These are phyloP conservation scores for Diorhabda sublineata DNA, from an alignment of 1,140 invertebrate species.

Conservation along the genomic window DNA sequence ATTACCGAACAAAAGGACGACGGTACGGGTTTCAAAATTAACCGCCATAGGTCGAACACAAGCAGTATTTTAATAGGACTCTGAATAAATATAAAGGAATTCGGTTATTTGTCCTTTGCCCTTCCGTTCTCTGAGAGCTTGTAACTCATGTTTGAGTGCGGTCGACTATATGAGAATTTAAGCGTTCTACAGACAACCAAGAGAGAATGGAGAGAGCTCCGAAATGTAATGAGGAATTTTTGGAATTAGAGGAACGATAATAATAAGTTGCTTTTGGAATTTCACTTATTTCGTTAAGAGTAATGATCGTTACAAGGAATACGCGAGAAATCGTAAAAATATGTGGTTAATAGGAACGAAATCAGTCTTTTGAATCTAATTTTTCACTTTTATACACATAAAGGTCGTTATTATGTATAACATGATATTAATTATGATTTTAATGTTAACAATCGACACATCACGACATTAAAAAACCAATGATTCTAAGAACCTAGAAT, in stretches of 20 bases:
- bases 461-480: too few species aligned
- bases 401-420: too few species aligned
- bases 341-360: too few species aligned
- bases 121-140: not conserved
- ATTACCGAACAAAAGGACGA: not conserved
- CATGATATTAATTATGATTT: too few species aligned
- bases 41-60: too few species aligned
- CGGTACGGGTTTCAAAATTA: too few species aligned
- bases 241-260: not conserved
- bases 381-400: too few species aligned
- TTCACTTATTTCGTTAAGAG: not conserved
- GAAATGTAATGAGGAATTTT: not conserved
- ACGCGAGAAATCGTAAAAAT: too few species aligned
- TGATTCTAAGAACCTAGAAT: too few species aligned
- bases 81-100: slow-evolving; percentile 14
- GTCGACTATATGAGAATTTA: slow-evolving; percentile 1
- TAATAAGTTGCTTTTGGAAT: not conserved
- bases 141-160: slow-evolving; percentile 1
- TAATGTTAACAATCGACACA: too few species aligned
- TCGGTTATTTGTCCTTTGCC: slow-evolving; percentile 6
- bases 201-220: not conserved
- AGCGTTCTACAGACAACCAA: not conserved
- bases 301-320: too few species aligned
- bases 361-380: too few species aligned
- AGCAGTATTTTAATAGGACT: not conserved